These are phyloP conservation scores for Clunio marinus DNA, from an alignment of 2,888 invertebrate genomes.

Conservation along the genomic window DNA sequence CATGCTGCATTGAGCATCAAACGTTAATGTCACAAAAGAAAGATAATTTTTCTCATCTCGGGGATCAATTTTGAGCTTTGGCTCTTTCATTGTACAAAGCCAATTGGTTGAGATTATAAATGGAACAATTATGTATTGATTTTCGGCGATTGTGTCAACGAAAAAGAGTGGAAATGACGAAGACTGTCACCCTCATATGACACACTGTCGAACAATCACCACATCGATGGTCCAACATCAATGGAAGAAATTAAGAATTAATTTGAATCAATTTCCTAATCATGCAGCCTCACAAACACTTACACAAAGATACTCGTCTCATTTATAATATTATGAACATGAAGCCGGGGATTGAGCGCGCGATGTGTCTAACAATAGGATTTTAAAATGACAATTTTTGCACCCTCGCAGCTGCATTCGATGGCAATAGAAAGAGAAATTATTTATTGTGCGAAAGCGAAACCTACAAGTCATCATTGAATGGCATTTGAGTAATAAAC, in stretches of 20 bases:
- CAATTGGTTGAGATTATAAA: conserved; percentile 1
- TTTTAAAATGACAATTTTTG: conserved; percentile 9
- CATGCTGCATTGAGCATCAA: neutral
- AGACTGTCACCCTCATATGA: conserved; percentile 2
- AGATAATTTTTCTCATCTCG: neutral
- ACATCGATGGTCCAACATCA: neutral
- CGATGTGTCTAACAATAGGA: neutral
- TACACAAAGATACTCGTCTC: conserved; percentile 9
- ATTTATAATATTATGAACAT: too few species aligned
- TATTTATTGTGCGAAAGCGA: neutral
- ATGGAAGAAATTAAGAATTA: conserved; percentile 27
- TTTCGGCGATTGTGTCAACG: neutral
- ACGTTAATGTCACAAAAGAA: conserved; percentile 3
- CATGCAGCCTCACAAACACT: neutral
- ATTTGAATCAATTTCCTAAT: conserved; percentile 31
- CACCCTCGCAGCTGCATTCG: conserved; percentile 34
- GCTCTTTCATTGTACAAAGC: neutral
- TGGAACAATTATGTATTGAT: conserved; percentile 4
- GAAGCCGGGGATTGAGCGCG: conserved; percentile 3
- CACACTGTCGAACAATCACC: too few species aligned
- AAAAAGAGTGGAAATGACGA: neutral
- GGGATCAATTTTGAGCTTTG: conserved; percentile 11
- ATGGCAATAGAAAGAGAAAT: neutral
- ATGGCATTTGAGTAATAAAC: conserved; percentile 15
- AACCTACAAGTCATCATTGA: conserved; percentile 23